Evolutionary conservation across 2,113 vertebrate species (phyloP).

Genomic region (Chinchilla lanigera): DNA sequence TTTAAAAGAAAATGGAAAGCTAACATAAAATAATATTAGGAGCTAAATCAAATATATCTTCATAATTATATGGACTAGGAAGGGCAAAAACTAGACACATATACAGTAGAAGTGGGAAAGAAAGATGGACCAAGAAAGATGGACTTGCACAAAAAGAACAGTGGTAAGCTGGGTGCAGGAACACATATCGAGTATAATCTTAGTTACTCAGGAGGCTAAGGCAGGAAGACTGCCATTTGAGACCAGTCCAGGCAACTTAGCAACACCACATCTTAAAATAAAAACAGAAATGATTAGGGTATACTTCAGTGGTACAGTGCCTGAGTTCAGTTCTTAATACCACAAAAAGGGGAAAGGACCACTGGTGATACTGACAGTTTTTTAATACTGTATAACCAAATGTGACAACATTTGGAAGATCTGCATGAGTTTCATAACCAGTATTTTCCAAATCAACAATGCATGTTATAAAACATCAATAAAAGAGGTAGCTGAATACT

Average conservation of each 20-base stretch:
- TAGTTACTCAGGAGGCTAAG: not conserved
- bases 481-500: not conserved
- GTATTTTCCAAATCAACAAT: not conserved
- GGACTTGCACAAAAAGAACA: not conserved
- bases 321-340: not conserved
- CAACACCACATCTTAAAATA: not conserved
- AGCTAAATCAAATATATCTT: not conserved
- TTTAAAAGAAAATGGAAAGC: not conserved
- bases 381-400: conserved; percentile 15
- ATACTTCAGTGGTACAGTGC: not conserved
- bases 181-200: not conserved
- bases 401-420: not conserved
- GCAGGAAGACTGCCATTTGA: not conserved
- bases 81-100: not conserved
- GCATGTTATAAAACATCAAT: not conserved
- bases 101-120: not conserved
- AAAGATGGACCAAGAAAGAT: not conserved
- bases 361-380: not conserved
- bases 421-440: not conserved
- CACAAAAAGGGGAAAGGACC: not conserved
- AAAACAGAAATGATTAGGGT: not conserved
- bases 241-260: not conserved
- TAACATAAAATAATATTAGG: not conserved
- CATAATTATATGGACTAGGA: not conserved
- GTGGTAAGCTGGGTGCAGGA: not conserved